These are phyloP conservation scores for Nylanderia fulva DNA, from an alignment of 1,140 invertebrate genomes.

Conservation along the genomic window DNA sequence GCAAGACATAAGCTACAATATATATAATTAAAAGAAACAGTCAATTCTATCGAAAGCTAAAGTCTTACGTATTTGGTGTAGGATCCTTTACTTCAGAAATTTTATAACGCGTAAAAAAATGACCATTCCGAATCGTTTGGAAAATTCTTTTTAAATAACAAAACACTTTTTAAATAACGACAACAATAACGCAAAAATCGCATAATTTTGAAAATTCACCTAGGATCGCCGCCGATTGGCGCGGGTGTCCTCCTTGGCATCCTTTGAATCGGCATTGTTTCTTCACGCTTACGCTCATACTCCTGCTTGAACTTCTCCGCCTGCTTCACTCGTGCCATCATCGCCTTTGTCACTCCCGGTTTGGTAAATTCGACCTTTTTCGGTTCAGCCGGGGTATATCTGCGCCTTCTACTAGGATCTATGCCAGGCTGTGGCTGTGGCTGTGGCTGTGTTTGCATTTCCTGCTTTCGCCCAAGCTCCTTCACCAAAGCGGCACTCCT, in stretches of 20 bases:
- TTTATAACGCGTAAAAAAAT: not conserved
- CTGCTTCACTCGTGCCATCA: conserved; percentile 74
- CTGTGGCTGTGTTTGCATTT: not conserved
- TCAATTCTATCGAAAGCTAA: too few species aligned
- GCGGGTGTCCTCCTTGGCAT: conserved; percentile 57
- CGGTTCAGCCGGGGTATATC: conserved; percentile 46
- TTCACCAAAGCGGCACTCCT: conserved; percentile 62
- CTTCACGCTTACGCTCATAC: conserved; percentile 62
- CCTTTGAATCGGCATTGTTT: not conserved
- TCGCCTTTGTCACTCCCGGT: conserved; percentile 76
- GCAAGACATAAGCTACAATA: too few species aligned
- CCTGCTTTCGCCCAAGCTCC: conserved; percentile 16
- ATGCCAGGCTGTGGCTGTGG: not conserved
- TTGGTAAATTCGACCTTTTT: conserved; percentile 73
- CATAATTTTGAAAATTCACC: conserved; percentile 15
- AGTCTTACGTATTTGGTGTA: too few species aligned
- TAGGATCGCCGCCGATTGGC: conserved; percentile 69
- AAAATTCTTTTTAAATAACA: not conserved
- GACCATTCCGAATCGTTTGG: not conserved
- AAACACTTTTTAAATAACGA: not conserved
- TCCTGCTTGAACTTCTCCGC: conserved; percentile 69
- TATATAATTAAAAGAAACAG: too few species aligned
- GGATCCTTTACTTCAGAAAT: not conserved
- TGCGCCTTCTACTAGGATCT: not conserved
- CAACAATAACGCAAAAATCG: not conserved